Evolutionary conservation across 2,113 vertebrate species (phyloP).

Genomic region (Numida meleagris): DNA sequence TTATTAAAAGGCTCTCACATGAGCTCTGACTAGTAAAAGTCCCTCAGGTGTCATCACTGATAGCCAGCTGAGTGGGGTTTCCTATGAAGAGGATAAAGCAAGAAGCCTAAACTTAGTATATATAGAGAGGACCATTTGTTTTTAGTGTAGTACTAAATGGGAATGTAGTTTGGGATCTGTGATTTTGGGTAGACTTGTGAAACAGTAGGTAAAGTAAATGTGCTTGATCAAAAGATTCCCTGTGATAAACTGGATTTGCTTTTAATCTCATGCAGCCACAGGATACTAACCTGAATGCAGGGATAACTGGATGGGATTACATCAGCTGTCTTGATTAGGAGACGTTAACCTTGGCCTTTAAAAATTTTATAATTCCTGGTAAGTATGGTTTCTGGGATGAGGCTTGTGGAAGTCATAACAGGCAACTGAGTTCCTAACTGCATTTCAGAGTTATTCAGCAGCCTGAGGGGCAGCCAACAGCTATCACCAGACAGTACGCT

Average conservation of each 20-base stretch:
- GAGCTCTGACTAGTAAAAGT: not conserved
- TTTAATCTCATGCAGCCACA: rapidly evolving
- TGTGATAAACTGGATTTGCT: not conserved
- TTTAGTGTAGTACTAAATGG: not conserved
- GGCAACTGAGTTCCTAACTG: not conserved
- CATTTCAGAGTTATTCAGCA: not conserved
- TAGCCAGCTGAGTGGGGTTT: not conserved
- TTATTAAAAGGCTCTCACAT: not conserved
- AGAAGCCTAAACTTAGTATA: not conserved
- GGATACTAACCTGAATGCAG: not conserved
- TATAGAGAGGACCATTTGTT: not conserved
- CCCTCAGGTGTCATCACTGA: not conserved
- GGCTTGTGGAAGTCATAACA: not conserved
- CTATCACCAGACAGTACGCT: not conserved
- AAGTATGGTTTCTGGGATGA: not conserved
- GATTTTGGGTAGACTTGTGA: not conserved
- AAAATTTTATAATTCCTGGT: not conserved
- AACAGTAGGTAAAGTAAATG: not conserved
- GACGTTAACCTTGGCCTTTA: not conserved
- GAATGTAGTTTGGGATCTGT: not conserved
- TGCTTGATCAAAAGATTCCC: not conserved
- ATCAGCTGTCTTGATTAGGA: not conserved
- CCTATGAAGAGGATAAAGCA: not conserved
- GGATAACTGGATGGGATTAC: not conserved
- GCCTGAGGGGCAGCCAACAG: not conserved